Conservation (phyloP, 2,888 invertebrate species). For the Seladonia tumulorum region DNA sequence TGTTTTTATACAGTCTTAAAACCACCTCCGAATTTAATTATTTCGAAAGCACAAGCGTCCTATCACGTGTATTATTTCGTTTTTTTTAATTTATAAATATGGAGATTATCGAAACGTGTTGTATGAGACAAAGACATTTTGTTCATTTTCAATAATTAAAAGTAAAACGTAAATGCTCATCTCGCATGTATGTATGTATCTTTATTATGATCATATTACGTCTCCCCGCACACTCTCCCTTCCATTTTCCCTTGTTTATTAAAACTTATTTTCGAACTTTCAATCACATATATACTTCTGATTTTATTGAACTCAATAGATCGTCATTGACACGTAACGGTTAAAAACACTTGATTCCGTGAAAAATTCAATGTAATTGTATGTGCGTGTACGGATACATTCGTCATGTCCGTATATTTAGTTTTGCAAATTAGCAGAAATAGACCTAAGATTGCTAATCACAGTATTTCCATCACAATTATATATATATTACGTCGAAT, state of each 20-base stretch:
- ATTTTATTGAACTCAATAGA: conserved; percentile 38
- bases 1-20: conserved; percentile 66
- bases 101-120: conserved; percentile 60
- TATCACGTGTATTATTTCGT: conserved; percentile 29
- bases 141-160: conserved; percentile 45
- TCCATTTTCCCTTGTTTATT: conserved; percentile 10
- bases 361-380: conserved; percentile 51
- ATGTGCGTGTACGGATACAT: conserved; percentile 53
- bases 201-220: conserved; percentile 17
- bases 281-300: conserved; percentile 26
- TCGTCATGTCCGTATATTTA: conserved; percentile 28
- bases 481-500: conserved; percentile 33
- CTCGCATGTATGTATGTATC: conserved; percentile 13
- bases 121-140: conserved; percentile 52
- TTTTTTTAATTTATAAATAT: conserved; percentile 49
- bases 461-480: conserved; percentile 62
- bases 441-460: conserved; percentile 56
- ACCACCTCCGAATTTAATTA: conserved; percentile 53
- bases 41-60: conserved; percentile 42
- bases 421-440: conserved; percentile 47
- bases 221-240: background rate
- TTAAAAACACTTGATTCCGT: conserved; percentile 55
- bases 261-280: conserved; percentile 21
- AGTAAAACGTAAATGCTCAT: conserved; percentile 55
- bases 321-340: conserved; percentile 22